phyloP scores from a whole-genome alignment of 1,140 invertebrate genomes.

The Bombus waltoni region DNA sequence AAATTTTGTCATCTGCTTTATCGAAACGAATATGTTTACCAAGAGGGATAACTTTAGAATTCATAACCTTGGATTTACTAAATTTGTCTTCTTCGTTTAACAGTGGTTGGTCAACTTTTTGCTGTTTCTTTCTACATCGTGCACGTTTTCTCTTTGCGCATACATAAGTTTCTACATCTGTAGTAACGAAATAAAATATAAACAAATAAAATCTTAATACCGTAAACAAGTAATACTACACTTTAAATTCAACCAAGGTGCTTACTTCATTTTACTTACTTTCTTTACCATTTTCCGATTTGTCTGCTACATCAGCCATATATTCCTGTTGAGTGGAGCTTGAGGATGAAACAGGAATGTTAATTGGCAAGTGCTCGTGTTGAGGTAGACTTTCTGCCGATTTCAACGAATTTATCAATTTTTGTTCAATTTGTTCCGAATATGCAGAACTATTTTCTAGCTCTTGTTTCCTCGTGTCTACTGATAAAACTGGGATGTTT shows the following conservation, averaged over 20 bases:
- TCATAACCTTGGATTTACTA: slow-evolving; percentile 65
- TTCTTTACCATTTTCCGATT: not conserved
- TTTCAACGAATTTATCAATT: not conserved
- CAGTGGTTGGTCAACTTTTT: not conserved
- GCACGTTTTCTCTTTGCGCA: slow-evolving; percentile 63
- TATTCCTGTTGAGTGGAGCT: not conserved
- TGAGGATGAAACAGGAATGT: not conserved
- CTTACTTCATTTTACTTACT: slow-evolving; percentile 44
- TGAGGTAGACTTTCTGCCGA: not conserved
- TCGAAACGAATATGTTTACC: slow-evolving; percentile 72
- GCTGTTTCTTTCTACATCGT: slow-evolving; percentile 55
- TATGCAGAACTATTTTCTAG: not conserved
- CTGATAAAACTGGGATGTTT: not conserved
- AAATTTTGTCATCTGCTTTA: slow-evolving; percentile 30
- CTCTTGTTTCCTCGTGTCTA: not conserved
- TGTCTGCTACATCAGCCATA: not conserved
- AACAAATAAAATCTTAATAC: not conserved
- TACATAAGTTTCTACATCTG: not conserved
- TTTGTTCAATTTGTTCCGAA: not conserved
- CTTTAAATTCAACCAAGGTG: slow-evolving; percentile 46
- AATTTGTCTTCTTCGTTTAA: slow-evolving; percentile 21
- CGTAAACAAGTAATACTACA: not conserved
- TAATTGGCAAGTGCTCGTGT: slow-evolving; percentile 1
- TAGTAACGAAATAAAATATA: not conserved
- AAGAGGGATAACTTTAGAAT: slow-evolving; percentile 56